Base-by-base conservation (phyloP, 1,140 invertebrate species). In the Acromyrmex echinatior region DNA sequence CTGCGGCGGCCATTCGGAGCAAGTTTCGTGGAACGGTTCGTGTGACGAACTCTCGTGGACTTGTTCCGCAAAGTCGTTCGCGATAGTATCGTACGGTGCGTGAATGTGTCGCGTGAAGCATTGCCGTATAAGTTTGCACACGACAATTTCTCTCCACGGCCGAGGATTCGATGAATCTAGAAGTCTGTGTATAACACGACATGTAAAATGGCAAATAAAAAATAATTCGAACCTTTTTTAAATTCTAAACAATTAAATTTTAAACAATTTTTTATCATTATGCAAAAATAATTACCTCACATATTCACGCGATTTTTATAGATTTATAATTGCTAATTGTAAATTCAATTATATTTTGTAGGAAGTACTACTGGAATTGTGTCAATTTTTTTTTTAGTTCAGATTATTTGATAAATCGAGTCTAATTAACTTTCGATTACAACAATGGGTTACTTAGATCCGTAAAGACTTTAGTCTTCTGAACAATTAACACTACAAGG, bases 101-200 rank as follows among this genome's bases (percentile, higher is more conserved):
- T 74, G 80, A 74, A 81, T 49, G 39, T 73, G 25, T 82, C 80
- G 68, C 80, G 80, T 82, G 80, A 74, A 82, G 7, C 68, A 74
- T 21, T 49, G 39, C 56, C 80, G 39, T 74, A 39, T 31, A 25
- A 58, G 28, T 62, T 60, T 68, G 68, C 39, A 49, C 66, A 60
- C 80, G 80, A 82, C 60, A 82, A 82, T 74, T 82, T 12, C 56
- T 49, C 39, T 31, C 80, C 70, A 21, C 18, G 53, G 12, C 12
- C 35, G 16, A 28, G 53, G 28, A 70, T 31, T 70, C 31, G 65
- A 39, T 39, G 21, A 68, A 35, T 70, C 35, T 28, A n/a, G 39
- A 73, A 49, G n/a, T 45, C 56, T 18, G 25, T 3, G 35, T 49
- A 4, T 28, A 60, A 49, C 62, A 39, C 77, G 77, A 80, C 45